Base-by-base conservation (phyloP, 1,140 invertebrate species). In the Drosophila seguyi region DNA sequence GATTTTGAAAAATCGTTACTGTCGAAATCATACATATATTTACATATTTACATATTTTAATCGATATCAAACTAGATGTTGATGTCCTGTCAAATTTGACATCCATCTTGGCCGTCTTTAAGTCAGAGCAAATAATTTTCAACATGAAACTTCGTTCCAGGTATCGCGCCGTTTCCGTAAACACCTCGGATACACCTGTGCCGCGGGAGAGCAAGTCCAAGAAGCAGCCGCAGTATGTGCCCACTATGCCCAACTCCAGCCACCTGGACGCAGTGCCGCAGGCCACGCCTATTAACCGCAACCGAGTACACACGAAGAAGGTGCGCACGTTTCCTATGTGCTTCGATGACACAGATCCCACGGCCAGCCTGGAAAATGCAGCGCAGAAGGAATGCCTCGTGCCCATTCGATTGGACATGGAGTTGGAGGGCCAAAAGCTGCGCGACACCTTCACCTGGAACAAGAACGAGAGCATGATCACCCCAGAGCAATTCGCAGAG, bases 361-460 rank as follows among this genome's bases (percentile, higher is more conserved):
- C 96, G 11, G 94, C 95, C 4, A 97, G 98, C 91, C 94, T 98
- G 61, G 98, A 99, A 93, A 99, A 99, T 94, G 97, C 98, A 4
- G 95, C 95, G 16, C 97, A 98, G 91, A 95, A 95, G 65, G 99
- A 99, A 94, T 94, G 98, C 47, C 94, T 99, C 1, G 98, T 99
- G 8, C 99, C 99, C 1, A 99, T 99, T 77, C 95, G 99, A 44
- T 94, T 99, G 41, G 99, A 99, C 91, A 99, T 99, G 98, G 99
- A 99, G 94, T 97, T 99, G 88, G 99, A 99, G 92, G 99, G 99
- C 0, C 98, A 99, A 92, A 99, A 99, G 93, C 94, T 99, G 10
- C 94, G 98, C 73, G 98, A 99, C 91, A 99, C 98, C 48, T 99
- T 99, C 86, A 99, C 98, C n/a, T 99, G 98, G 98, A 99, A 99